These are phyloP conservation scores for Neuroscelio doddi DNA, from an alignment of 2,888 invertebrate genomes.

Conservation along the genomic window DNA sequence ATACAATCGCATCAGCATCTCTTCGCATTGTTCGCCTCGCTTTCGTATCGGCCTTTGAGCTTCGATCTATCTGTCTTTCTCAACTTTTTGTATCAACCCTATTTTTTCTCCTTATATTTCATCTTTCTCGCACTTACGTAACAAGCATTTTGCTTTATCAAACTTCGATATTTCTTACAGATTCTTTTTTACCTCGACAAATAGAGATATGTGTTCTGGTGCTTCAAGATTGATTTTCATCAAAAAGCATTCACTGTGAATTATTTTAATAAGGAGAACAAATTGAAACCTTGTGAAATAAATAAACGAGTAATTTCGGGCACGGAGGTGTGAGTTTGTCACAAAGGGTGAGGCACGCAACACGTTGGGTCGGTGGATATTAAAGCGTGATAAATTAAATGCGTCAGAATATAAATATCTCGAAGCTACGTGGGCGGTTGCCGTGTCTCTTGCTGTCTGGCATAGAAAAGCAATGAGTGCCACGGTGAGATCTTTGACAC, in stretches of 20 bases:
- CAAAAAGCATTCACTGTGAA: too few relatives aligned
- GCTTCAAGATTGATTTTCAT: too few relatives aligned
- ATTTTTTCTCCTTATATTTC: too few relatives aligned
- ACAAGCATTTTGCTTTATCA: too few relatives aligned
- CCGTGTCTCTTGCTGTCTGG: conserved; percentile 39
- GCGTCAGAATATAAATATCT: conserved; percentile 53
- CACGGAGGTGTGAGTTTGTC: conserved; percentile 11
- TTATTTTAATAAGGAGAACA: too few relatives aligned
- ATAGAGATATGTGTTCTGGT: too few relatives aligned
- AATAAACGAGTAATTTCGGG: not conserved
- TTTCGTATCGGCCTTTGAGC: conserved; percentile 64
- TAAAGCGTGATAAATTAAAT: conserved; percentile 60
- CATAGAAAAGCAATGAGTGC: conserved; percentile 53
- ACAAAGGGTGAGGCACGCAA: too few relatives aligned
- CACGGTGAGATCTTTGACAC: conserved; percentile 30
- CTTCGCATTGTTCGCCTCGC: conserved; percentile 68
- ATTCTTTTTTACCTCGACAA: not conserved
- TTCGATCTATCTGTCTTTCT: conserved; percentile 44
- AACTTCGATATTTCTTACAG: too few relatives aligned
- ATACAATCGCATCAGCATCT: conserved; percentile 73
- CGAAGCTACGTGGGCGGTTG: conserved; percentile 56
- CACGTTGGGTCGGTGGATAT: conserved; percentile 60
- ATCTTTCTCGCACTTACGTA: too few relatives aligned
- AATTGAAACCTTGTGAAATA: too few relatives aligned
- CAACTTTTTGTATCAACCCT: conserved; percentile 30